Evolutionary conservation across 2,888 invertebrate genomes (phyloP), one percentile per base, ranked within the genome.

Genomic region (Pterobdella sp.): DNA sequence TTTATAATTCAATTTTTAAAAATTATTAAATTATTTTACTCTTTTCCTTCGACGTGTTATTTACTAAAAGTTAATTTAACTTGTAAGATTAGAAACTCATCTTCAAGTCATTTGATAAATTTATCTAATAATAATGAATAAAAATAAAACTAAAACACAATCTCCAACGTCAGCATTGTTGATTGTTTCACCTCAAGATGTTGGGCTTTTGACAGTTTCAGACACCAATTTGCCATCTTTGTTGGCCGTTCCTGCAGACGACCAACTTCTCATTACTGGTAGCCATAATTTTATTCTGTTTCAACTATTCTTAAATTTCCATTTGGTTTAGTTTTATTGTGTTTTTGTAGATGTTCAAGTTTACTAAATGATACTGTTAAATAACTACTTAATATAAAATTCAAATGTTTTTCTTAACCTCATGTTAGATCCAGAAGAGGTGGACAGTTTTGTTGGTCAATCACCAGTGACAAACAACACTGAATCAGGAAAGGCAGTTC

Each of bases 401-500:
- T 7, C 7, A 63, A 63, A 7, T 63, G 32, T n/a, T 67, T 32
- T 34, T 67, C 18, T 18, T 26, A 18, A 14, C 18, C 22, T 60
- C 18, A n/a, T 29, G 22, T 26, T 26, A 76, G 81, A 81, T 76
- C 87, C 87, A 78, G 81, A 79, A 31, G 82, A 82, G 75, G 82
- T 80, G 42, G 82, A 82, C 77, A 82, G 81, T 76, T 82, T 82
- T 79, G 79, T 82, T 56, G 82, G 82, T 22, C 82, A 82, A 75
- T 77, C 78, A 36, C 79, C 80, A 0, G 35, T 63, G 22, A n/a
- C 60, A 56, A 56, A 26, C 49, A 42, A 14, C 22, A 14, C 49
- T 56, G n/a, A 18, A 3, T 26, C 4, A 56, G 3, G 3, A n/a
- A 56, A 56, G 60, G 26, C 18, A 7, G n/a, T 56, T 56, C n/a